A percentile compares a stretch with the other conserved stretches of the same genome.
These are phyloP conservation scores for Trematocara variabile DNA, from an alignment of 2,113 vertebrate species.

Conservation along the genomic window DNA sequence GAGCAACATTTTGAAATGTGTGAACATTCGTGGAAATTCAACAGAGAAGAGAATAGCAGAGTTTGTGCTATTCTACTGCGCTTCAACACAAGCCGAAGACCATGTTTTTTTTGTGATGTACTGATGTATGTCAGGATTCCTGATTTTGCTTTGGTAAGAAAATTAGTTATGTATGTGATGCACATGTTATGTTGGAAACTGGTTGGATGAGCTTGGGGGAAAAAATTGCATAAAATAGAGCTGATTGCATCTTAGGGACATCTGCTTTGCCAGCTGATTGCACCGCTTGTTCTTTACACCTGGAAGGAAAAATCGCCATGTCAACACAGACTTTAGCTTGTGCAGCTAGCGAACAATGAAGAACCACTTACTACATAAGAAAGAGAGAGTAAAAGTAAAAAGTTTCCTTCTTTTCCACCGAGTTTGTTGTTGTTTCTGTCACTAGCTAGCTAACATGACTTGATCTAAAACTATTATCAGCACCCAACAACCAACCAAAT, in stretches of 20 bases:
- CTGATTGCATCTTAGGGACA: background rate
- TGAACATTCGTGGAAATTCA: background rate
- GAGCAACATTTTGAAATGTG: background rate
- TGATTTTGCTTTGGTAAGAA: background rate
- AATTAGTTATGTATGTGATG: background rate
- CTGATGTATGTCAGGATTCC: background rate
- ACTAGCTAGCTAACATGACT: background rate
- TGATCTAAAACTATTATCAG: background rate
- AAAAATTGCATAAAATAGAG: fast-evolving
- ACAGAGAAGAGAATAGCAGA: background rate
- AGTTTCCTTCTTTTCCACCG: background rate
- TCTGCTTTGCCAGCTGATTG: background rate
- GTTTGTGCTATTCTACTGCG: background rate
- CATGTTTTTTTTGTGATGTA: background rate
- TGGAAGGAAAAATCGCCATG: fast-evolving
- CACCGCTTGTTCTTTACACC: background rate
- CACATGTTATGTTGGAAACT: background rate
- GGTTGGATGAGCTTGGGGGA: background rate
- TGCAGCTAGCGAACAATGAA: background rate
- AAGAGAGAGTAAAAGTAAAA: background rate
- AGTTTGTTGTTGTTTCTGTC: background rate
- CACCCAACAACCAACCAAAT: background rate
- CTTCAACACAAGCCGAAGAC: background rate
- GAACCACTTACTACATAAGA: background rate
- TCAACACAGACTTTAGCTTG: background rate